Percentiles rank a stretch among this genome's conserved stretches.
phyloP scores from a whole-genome alignment of 2,113 vertebrate species.

The Prunella fulvescens region DNA sequence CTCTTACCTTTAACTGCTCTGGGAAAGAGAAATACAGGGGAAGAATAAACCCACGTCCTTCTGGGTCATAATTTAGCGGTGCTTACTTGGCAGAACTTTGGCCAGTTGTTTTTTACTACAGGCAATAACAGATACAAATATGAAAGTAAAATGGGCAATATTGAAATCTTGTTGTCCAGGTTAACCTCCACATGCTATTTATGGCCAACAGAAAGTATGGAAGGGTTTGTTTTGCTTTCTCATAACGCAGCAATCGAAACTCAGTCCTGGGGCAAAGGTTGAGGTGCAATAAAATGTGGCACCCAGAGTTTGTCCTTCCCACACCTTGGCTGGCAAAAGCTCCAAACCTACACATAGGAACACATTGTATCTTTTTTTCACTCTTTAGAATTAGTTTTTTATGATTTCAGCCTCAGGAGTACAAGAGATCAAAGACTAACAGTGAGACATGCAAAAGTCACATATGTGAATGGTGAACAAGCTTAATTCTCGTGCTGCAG shows the following conservation, averaged over 20 bases:
- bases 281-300: not conserved
- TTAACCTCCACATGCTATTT: fast-evolving
- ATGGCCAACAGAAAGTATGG: not conserved
- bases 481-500: not conserved
- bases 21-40: not conserved
- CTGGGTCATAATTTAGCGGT: fast-evolving
- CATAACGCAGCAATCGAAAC: not conserved
- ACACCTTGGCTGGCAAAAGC: not conserved
- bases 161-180: not conserved
- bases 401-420: fast-evolving
- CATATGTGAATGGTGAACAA: fast-evolving
- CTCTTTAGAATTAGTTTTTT: not conserved
- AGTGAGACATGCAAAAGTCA: fast-evolving
- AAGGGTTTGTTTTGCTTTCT: not conserved
- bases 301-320: not conserved
- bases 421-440: not conserved
- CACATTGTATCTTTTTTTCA: fast-evolving
- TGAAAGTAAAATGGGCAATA: not conserved
- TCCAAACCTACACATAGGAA: fast-evolving
- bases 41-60: fast-evolving
- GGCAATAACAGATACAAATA: not conserved
- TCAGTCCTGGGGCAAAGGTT: not conserved
- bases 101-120: fast-evolving
- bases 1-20: not conserved
- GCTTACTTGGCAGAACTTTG: not conserved